Percentiles rank a stretch among this genome's conserved stretches.
phyloP scores from a whole-genome alignment of 2,113 vertebrate genomes.

The Spermophilus dauricus region DNA sequence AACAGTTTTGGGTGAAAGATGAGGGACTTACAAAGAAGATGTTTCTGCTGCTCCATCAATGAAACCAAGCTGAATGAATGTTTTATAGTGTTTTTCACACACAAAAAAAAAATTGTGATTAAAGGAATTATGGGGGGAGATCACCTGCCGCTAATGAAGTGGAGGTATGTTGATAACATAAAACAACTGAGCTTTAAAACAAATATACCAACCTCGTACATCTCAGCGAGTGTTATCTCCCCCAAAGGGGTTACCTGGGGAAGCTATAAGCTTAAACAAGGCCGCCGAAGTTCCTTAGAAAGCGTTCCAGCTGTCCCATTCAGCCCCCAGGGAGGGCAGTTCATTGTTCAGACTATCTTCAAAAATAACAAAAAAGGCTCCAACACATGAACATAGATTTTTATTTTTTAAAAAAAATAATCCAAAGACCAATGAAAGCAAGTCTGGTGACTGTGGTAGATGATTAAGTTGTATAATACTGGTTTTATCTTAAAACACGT shows the following conservation, averaged over 20 bases:
- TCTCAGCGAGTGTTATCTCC: neutral
- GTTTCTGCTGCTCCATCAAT: neutral
- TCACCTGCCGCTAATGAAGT: neutral
- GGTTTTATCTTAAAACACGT: slow-evolving; percentile 35
- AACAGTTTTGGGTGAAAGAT: slow-evolving; percentile 57
- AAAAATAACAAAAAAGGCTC: slow-evolving; percentile 17
- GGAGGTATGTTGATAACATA: neutral
- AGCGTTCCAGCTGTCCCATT: neutral
- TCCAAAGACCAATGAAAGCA: slow-evolving; percentile 48
- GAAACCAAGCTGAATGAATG: slow-evolving; percentile 61
- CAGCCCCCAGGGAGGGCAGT: neutral
- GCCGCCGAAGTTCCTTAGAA: slow-evolving; percentile 33
- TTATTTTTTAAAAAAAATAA: slow-evolving; percentile 66
- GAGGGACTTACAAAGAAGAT: neutral
- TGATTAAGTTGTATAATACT: slow-evolving; percentile 7
- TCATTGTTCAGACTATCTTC: slow-evolving; percentile 51
- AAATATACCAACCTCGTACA: neutral
- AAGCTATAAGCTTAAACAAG: slow-evolving; percentile 20
- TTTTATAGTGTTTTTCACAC: neutral
- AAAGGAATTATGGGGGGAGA: neutral
- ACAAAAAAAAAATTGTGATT: slow-evolving; percentile 41
- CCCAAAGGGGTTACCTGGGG: neutral
- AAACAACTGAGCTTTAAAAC: slow-evolving; percentile 24
- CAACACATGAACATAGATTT: slow-evolving; percentile 42
- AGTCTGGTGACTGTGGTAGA: neutral